Evolutionary conservation across 2,113 vertebrate species (phyloP), one percentile per base, ranked within the genome.

Genomic region (Corydoras sp.): DNA sequence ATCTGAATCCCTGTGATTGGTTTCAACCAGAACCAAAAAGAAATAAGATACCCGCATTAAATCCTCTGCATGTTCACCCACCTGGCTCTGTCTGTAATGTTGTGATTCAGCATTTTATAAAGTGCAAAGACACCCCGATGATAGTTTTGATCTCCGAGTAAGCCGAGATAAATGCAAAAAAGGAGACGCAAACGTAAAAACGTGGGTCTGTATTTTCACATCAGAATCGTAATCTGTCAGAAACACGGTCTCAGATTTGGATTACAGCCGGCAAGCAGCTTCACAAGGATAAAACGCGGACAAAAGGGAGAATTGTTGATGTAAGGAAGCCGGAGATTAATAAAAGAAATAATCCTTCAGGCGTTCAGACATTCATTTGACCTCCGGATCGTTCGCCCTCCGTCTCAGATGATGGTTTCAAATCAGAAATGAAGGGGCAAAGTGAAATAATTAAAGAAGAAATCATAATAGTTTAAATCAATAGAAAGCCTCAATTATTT

Each of bases 401-500:
- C 31, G 51, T 59, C 10, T 48, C 50, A 1, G 62, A 14, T 53
- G 62, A 1, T 48, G 11, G 67, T 67, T 51, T 59, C 15, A 48
- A 15, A 69, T 69, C 61, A 65, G 66, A 69, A 56, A 63, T 59
- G 51, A n/a, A 32, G 56, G 15, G 31, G 58, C 54, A 65, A 43
- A 30, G 54, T 50, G 56, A 10, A 58, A 55, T 58, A 56, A 35
- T 63, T n/a, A 62, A 69, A 72, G 62, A 67, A 65, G 32, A 63
- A 63, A 35, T 51, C 60, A 65, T 12, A 74, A 76, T 71, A 64
- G 64, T 56, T 65, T 58, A 30, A 81, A 79, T 81, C 77, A 74
- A 76, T 81, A 71, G 65, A 9, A 32, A 74, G 65, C 65, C 64
- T 81, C 62, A 81, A 81, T 79, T 78, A 79, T 79, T 81, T 65